These are phyloP conservation scores for Hydrozoanthus gracilis DNA, from an alignment of 92 coral and sea anemone genomes.

Conservation along the genomic window DNA sequence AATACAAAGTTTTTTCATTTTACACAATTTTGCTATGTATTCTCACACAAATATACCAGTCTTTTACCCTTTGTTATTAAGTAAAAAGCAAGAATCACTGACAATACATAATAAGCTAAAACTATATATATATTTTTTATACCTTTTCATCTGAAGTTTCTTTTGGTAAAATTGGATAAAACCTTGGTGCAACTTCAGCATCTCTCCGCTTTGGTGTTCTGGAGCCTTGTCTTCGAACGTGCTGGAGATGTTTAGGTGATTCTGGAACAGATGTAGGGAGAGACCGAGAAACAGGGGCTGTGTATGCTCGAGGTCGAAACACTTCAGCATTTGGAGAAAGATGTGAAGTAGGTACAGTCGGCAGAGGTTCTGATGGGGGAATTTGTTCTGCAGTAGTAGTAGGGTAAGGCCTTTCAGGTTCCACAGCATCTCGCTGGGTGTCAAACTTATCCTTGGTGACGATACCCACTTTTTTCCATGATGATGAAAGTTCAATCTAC, in stretches of 20 bases:
- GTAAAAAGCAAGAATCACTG: no score
- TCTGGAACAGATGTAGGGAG: slow-evolving; percentile 91
- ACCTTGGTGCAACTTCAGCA: slow-evolving; percentile 93
- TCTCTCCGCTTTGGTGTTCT: slow-evolving; percentile 96
- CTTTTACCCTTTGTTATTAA: no score
- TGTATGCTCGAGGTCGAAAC: slow-evolving; percentile 95
- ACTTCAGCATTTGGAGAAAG: slow-evolving; percentile 97
- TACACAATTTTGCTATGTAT: no score
- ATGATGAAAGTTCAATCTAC: slow-evolving; percentile 94
- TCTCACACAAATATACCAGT: no score
- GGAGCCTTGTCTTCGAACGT: slow-evolving; percentile 77
- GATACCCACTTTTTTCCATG: slow-evolving; percentile 95
- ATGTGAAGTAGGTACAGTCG: slow-evolving; percentile 64
- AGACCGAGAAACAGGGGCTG: slow-evolving; percentile 85
- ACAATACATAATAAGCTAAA: no score
- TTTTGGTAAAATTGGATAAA: slow-evolving; percentile 92
- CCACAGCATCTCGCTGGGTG: slow-evolving; percentile 84
- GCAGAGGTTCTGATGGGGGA: slow-evolving; percentile 52
- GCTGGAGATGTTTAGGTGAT: slow-evolving; percentile 72
- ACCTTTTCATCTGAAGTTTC: slow-evolving; percentile 82
- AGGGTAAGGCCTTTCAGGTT: slow-evolving; percentile 79
- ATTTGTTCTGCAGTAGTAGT: slow-evolving; percentile 68
- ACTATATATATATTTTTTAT: background rate
- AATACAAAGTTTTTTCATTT: no score
- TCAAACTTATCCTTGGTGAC: slow-evolving; percentile 91